A percentile compares a stretch with the other conserved stretches of the same genome.
phyloP scores from a whole-genome alignment of 2,113 vertebrate genomes.

The Oncorhynchus mykiss region DNA sequence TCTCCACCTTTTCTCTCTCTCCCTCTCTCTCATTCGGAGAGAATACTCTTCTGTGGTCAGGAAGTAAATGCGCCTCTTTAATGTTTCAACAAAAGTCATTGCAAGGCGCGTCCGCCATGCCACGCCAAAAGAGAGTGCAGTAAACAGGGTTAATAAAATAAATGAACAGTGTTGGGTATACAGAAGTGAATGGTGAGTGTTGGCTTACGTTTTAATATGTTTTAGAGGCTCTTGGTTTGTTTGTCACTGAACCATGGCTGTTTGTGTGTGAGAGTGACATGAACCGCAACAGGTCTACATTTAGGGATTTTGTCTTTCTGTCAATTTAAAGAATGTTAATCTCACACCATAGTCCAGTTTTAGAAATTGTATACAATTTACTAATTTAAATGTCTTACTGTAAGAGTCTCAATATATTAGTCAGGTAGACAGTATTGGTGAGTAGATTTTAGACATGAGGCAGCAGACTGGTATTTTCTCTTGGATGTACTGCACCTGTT shows the following conservation, averaged over 20 bases:
- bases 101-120: constrained; percentile 44
- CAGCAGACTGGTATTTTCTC: neutral
- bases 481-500: neutral
- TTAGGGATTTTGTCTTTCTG: neutral
- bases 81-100: constrained; percentile 46
- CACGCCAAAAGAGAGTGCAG: constrained; percentile 7
- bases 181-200: neutral
- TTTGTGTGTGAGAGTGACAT: neutral
- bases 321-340: neutral
- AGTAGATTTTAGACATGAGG: neutral
- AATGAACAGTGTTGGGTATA: neutral
- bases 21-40: constrained; percentile 14
- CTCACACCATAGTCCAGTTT: neutral
- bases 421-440: neutral
- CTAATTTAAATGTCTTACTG: neutral
- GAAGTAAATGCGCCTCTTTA: constrained; percentile 61
- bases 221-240: neutral
- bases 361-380: neutral
- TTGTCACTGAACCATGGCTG: neutral
- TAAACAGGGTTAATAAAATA: neutral
- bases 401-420: neutral
- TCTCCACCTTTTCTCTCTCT: constrained; percentile 18
- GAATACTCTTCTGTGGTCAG: constrained; percentile 58
- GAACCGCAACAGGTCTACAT: neutral
- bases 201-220: neutral